Evolutionary conservation across 2,113 vertebrate species (phyloP).

Genomic region (Desmodus rotundus): DNA sequence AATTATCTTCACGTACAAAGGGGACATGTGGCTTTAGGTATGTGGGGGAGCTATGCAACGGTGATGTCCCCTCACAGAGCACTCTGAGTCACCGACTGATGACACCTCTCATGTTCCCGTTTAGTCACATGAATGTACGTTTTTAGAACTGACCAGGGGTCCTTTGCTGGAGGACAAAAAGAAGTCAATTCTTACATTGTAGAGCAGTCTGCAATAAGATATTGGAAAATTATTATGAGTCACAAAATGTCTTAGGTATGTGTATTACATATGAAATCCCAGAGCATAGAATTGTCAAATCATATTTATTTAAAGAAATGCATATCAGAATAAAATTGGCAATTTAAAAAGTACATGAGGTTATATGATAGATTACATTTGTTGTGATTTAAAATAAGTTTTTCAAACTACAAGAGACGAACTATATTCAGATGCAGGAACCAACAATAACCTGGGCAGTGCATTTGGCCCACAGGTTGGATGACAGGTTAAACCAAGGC

Average conservation of each 20-base stretch:
- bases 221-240: neutral
- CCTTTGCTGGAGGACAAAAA: neutral
- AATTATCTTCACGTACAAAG: neutral
- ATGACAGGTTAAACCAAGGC: neutral
- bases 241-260: neutral
- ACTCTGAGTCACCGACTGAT: neutral
- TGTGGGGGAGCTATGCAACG: neutral
- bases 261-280: neutral
- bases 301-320: neutral
- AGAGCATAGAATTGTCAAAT: neutral
- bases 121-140: neutral
- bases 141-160: neutral
- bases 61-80: neutral
- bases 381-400: neutral
- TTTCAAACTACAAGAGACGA: neutral
- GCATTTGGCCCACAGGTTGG: neutral
- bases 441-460: neutral
- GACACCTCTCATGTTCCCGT: neutral
- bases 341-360: neutral
- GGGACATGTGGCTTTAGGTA: neutral
- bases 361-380: neutral
- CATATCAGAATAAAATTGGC: neutral
- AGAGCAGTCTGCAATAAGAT: neutral
- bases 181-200: neutral
- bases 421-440: neutral